Percentiles rank a stretch among this genome's conserved stretches.
Conservation (phyloP, 1,140 invertebrate species). For the Pseudomyrmex cubaensis region DNA sequence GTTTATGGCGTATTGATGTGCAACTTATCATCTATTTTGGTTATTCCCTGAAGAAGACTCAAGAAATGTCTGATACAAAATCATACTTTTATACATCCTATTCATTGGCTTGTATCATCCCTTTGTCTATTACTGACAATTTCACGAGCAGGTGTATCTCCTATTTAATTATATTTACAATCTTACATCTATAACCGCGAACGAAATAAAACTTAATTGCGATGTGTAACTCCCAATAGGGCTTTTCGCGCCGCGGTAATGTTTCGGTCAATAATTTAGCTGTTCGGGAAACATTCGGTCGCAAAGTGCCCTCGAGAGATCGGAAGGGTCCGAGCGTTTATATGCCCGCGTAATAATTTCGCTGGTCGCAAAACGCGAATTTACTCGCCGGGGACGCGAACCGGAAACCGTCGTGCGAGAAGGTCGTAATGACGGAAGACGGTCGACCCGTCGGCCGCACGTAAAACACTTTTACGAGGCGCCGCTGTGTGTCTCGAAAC, state of each 20-base stretch:
- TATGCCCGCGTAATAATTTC: neutral
- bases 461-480: conserved; percentile 61
- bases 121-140: too few relatives aligned
- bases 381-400: neutral
- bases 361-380: conserved; percentile 1
- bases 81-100: too few relatives aligned
- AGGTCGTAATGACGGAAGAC: conserved; percentile 18
- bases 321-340: neutral
- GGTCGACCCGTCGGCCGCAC: neutral
- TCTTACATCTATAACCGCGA: neutral
- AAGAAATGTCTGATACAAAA: too few relatives aligned
- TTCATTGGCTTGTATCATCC: too few relatives aligned
- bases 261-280: conserved; percentile 34
- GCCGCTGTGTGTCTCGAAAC: neutral
- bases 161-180: neutral
- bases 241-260: neutral
- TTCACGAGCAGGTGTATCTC: too few relatives aligned
- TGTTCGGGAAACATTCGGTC: neutral
- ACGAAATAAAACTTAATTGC: conserved; percentile 8
- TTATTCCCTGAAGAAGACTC: too few relatives aligned
- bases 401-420: conserved; percentile 11
- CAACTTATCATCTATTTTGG: too few relatives aligned
- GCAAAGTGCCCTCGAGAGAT: conserved; percentile 6
- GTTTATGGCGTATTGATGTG: too few relatives aligned
- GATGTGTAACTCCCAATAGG: neutral